Evolutionary conservation across 2,888 invertebrate species (phyloP), one percentile per base, ranked within the genome.

Genomic region (Lepas anatifera): DNA sequence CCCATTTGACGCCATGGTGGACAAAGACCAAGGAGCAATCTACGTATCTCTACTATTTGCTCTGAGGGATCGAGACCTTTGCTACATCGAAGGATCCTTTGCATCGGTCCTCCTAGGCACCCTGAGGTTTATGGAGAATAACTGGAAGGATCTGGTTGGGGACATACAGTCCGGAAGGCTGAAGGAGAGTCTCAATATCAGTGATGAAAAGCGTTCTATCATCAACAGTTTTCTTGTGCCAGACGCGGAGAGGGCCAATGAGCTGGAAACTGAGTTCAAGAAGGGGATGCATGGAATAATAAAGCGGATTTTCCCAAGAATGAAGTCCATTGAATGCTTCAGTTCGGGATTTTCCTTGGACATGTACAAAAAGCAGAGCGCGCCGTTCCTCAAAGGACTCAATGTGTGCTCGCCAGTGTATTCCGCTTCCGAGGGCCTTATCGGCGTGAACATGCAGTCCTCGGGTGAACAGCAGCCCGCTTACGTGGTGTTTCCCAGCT

Each of bases 41-140:
- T 79, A 79, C 71, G 70, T 78, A 10, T 77, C 78, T 72, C 72
- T 78, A 6, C 71, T 79, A 68, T 79, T 79, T 76, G 78, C 75
- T 16, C 70, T 79, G 37, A 76, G 75, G 68, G 78, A 79, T 70
- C 75, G 72, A 37, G 75, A 77, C 69, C 67, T 79, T 7, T 78
- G 78, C 10, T 76, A 76, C 69, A 74, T 79, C 32, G 78, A 79
- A 68, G 77, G 78, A 2, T 78, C 78, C 70, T 79, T 79, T 75
- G 76, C 78, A 3, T 78, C 78, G 11, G 72, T 78, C 8, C 74
- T 78, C 11, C 77, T 76, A 72, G 75, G 76, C 52, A 76, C 76
- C 7, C 76, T 78, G 68, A 70, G 73, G n/a, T 73, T 76, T 1
- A 68, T 79, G 35, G 77, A 77, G 64, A 68, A 71, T 3, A 73